Conservation (phyloP, 2,113 vertebrate genomes). For the Coryphaenoides rupestris region DNA sequence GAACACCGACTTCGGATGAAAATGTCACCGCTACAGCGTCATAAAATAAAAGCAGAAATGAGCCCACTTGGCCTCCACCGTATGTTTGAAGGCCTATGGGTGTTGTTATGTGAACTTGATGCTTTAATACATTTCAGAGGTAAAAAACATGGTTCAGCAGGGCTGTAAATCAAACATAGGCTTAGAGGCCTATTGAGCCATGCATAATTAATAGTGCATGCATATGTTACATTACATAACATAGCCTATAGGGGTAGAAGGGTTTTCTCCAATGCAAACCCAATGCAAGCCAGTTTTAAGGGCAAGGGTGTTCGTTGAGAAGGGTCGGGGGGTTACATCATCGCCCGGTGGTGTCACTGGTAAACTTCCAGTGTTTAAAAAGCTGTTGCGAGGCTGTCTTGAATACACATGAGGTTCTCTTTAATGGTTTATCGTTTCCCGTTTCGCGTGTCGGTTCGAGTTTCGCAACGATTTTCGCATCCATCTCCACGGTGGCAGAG, state of each 20-base stretch:
- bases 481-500: slow-evolving; percentile 34
- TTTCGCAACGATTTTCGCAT: slow-evolving; percentile 23
- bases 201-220: no score
- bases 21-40: slow-evolving; percentile 76
- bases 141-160: no score
- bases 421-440: slow-evolving; percentile 33
- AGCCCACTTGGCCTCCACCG: no score
- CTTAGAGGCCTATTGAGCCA: no score
- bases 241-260: no score
- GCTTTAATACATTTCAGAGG: no score
- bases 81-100: no score
- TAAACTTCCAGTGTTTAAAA: slow-evolving; percentile 61
- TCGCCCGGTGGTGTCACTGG: slow-evolving; percentile 13
- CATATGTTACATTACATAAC: no score
- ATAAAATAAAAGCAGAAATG: slow-evolving; percentile 28
- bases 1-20: slow-evolving; percentile 70
- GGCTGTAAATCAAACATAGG: no score
- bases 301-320: no score
- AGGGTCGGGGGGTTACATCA: slow-evolving; percentile 4
- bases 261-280: no score
- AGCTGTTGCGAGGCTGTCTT: slow-evolving; percentile 61
- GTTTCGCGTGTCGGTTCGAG: slow-evolving; percentile 37
- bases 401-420: slow-evolving; percentile 60
- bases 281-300: not conserved
- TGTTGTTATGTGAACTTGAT: no score